Evolutionary conservation across 1,140 invertebrate species (phyloP).

Genomic region (Papilio dardanus): DNA sequence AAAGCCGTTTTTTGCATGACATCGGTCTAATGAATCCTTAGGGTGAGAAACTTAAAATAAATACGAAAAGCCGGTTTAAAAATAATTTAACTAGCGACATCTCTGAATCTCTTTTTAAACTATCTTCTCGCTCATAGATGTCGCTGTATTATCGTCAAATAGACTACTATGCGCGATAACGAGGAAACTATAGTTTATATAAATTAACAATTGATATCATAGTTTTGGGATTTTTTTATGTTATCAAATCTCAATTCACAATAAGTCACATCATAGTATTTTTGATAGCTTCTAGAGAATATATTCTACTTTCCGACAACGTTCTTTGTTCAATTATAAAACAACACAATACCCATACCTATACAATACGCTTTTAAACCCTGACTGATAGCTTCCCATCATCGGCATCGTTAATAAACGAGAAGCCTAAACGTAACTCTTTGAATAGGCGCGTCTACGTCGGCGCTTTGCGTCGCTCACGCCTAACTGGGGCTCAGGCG

Average conservation of each 20-base stretch:
- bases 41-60: no score
- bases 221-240: no score
- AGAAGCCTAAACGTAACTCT: conserved; percentile 67
- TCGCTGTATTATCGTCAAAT: conserved; percentile 40
- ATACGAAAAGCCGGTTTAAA: conserved; percentile 27
- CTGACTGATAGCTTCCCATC: conserved; percentile 39
- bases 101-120: conserved; percentile 50
- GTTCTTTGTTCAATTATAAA: not conserved
- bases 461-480: conserved; percentile 53
- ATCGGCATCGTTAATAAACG: conserved; percentile 64
- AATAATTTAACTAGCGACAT: conserved; percentile 50
- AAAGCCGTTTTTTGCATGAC: no score
- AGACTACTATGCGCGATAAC: no score
- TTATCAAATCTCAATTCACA: no score
- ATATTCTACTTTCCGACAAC: not conserved
- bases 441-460: conserved; percentile 53
- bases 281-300: no score
- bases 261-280: no score
- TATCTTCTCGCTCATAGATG: conserved; percentile 70
- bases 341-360: not conserved
- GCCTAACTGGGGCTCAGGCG: conserved; percentile 53
- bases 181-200: no score
- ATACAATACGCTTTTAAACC: not conserved
- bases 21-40: no score
- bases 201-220: no score